Base-by-base conservation (phyloP, 2,888 invertebrate species). In the Caenorhabditis parvicauda region DNA sequence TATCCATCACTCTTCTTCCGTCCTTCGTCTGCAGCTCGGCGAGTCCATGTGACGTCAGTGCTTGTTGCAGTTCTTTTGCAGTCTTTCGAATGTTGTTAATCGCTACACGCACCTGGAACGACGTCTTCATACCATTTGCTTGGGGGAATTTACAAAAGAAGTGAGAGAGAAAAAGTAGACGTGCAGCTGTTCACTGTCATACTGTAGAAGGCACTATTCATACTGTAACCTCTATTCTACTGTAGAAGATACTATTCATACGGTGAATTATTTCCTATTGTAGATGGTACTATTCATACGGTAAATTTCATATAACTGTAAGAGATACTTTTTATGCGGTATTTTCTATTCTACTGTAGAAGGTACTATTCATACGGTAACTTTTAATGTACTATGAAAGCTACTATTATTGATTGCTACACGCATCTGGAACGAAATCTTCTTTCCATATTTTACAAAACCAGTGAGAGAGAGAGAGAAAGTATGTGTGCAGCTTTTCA, bases 1-100 rank as follows among this genome's bases (percentile, higher is more conserved):
- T 29, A 21, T 58, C 61, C 1, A 55, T n/a, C 7, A 69, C 55
- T 3, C 53, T 24, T 19, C 52, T 32, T 1, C 57, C 57, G 12
- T 47, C 43, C 35, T 41, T 39, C 4, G 53, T 54, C 6, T 55
- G 47, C 2, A 69, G 48, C 39, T 66, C 64, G 0, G 37, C 28
- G 9, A 66, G 22, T 17, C 46, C 46, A 17, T 64, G 57, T 22
- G 46, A 44, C 32, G 62, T 51, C 9, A 69, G 28, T 14, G 59
- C 59, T 46, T 67, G 67, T 5, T 51, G 48, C 39, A 70, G 44
- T 32, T 70, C 70, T 47, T 56, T 54, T 7, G 64, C 62, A 2
- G 49, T 22, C 27, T 54, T 58, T 44, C 54, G 54, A 42, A 70
- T 70, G 12, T 60, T 59, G 1, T 12, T 28, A 17, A 67, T 54